Percentiles rank a stretch among this genome's conserved stretches.
Evolutionary conservation across 2,113 vertebrate genomes (phyloP).

Genomic region (Thymallus thymallus): DNA sequence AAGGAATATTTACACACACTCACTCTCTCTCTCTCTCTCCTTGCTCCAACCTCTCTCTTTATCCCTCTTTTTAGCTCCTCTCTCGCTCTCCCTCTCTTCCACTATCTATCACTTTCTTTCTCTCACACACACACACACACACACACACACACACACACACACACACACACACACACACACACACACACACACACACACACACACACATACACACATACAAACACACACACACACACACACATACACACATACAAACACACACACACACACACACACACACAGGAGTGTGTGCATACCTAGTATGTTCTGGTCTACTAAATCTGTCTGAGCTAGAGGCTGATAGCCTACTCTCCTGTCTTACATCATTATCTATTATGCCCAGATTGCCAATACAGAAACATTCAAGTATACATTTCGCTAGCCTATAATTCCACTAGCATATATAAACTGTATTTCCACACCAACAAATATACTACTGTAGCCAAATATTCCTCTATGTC

Average conservation of each 20-base stretch:
- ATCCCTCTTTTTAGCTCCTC: too few relatives aligned
- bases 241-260: too few relatives aligned
- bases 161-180: background rate
- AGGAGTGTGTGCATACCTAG: background rate
- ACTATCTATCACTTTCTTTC: background rate
- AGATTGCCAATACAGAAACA: background rate
- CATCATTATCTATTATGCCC: background rate
- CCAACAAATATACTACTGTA: background rate
- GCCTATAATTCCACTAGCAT: background rate
- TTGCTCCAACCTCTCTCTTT: background rate
- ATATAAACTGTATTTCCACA: background rate
- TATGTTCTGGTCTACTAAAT: background rate
- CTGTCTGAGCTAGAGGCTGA: background rate
- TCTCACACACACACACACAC: slow-evolving; percentile 14
- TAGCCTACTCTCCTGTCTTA: background rate
- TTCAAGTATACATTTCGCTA: background rate
- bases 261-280: too few relatives aligned
- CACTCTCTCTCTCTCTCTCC: background rate
- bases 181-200: slow-evolving; percentile 29
- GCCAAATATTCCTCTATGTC: background rate
- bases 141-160: slow-evolving; percentile 20
- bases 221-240: slow-evolving; percentile 6
- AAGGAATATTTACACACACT: slow-evolving; percentile 21
- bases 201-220: background rate
- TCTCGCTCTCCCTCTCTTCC: too few relatives aligned